A percentile compares a stretch with the other conserved stretches of the same genome.
Evolutionary conservation across 2,888 invertebrate genomes (phyloP).

Genomic region (Lamellibrachia satsuma): DNA sequence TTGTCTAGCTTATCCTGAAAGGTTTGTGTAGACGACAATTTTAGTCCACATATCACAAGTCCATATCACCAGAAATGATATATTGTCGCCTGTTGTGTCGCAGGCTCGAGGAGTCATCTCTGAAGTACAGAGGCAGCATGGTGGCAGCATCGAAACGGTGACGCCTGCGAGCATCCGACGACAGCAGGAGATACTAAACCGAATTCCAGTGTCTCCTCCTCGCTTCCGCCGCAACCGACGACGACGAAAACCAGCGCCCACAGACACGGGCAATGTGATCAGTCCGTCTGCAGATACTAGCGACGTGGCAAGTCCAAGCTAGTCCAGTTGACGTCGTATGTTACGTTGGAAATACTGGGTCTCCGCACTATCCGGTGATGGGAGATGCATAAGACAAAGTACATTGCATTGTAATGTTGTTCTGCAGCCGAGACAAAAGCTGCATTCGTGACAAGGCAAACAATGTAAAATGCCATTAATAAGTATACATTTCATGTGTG

Average conservation of each 20-base stretch:
- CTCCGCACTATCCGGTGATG: too few species aligned
- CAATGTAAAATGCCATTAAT: too few species aligned
- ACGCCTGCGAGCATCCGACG: conserved; percentile 29
- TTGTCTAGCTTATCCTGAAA: too few species aligned
- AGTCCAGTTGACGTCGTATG: background rate
- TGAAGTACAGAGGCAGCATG: conserved; percentile 22
- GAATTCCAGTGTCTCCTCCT: background rate
- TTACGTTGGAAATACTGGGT: too few species aligned
- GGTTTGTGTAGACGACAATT: background rate
- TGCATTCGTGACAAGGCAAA: too few species aligned
- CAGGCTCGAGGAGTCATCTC: conserved; percentile 33
- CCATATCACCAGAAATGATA: background rate
- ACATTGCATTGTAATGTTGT: too few species aligned
- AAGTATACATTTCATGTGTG: too few species aligned
- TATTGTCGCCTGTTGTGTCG: background rate
- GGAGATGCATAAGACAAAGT: too few species aligned
- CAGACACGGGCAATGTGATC: background rate
- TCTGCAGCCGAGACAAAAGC: too few species aligned
- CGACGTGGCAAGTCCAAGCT: too few species aligned
- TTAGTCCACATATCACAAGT: background rate
- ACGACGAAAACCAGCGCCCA: background rate
- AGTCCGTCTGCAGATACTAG: background rate
- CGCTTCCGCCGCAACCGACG: background rate
- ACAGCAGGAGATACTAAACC: conserved; percentile 29
- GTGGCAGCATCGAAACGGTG: background rate